phyloP scores from a whole-genome alignment of 2,113 vertebrate genomes.

The Antennarius striatus region DNA sequence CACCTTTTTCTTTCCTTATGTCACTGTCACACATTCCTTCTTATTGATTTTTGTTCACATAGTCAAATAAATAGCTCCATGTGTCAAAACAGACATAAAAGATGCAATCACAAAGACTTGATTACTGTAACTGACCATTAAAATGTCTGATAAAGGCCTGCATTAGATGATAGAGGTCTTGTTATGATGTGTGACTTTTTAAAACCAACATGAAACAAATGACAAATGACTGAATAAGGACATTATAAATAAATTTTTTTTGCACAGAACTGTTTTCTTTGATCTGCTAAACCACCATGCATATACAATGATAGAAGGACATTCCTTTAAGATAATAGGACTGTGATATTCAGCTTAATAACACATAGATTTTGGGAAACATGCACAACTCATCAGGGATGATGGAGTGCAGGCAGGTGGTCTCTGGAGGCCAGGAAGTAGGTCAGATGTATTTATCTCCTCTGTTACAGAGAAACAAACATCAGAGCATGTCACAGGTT shows the following conservation, averaged over 20 bases:
- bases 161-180: background rate
- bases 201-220: background rate
- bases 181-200: background rate
- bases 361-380: constrained; percentile 14
- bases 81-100: background rate
- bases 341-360: constrained; percentile 1
- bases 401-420: constrained; percentile 18
- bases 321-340: background rate
- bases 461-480: constrained; percentile 20
- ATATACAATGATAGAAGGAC: background rate
- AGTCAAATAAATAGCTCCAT: background rate
- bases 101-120: background rate
- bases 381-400: constrained; percentile 16
- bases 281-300: background rate
- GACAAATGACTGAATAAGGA: no score
- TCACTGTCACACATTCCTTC: constrained; percentile 2
- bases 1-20: background rate
- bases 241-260: no score
- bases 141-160: background rate
- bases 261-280: background rate
- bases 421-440: constrained; percentile 39
- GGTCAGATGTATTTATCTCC: constrained; percentile 43
- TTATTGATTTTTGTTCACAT: background rate
- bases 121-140: background rate
- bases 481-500: background rate